phyloP scores from a whole-genome alignment of 2,888 invertebrate species.

The Rotaria socialis region DNA sequence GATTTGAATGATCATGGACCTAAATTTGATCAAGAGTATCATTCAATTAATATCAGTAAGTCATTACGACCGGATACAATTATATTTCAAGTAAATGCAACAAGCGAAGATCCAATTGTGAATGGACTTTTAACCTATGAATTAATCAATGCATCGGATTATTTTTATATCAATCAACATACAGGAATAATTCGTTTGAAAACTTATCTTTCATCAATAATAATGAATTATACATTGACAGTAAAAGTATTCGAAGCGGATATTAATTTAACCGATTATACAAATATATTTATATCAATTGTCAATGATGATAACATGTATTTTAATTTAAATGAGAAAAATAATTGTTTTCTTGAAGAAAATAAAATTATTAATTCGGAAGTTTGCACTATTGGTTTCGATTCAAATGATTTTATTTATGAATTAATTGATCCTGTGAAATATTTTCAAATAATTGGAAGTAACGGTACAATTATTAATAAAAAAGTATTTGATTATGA shows the following conservation, averaged over 20 bases:
- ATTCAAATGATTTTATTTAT: background rate
- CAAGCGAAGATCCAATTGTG: background rate
- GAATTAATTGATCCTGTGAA: background rate
- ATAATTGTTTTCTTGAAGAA: background rate
- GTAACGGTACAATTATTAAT: background rate
- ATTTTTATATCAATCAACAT: background rate
- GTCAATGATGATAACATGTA: constrained; percentile 1
- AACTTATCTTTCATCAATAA: background rate
- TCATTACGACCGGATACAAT: background rate
- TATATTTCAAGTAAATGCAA: background rate
- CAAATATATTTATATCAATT: background rate
- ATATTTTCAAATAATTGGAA: background rate
- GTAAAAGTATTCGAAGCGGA: background rate
- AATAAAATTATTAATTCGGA: background rate
- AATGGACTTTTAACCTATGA: background rate
- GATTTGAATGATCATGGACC: background rate
- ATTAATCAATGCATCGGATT: background rate
- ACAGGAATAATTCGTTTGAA: background rate
- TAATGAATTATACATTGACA: background rate
- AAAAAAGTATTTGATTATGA: constrained; percentile 14
- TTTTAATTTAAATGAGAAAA: background rate
- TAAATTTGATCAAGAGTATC: background rate
- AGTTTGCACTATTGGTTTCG: background rate
- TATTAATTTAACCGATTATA: background rate
- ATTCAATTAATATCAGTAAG: background rate